phyloP scores from a whole-genome alignment of 2,888 invertebrate genomes.

The Cryptocephalus primarius region DNA sequence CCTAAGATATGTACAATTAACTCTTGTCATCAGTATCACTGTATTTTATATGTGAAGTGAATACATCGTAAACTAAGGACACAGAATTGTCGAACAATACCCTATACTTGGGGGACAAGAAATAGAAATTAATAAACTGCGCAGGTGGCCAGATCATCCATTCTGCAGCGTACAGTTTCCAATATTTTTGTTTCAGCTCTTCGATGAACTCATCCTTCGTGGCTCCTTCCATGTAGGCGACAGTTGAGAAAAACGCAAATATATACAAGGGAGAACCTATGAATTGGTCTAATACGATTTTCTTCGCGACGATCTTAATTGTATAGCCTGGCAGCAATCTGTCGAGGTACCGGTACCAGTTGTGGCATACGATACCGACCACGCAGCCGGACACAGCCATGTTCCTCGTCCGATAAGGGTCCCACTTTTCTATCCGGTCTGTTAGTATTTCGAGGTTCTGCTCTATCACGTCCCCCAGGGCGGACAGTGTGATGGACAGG shows the following conservation, averaged over 20 bases:
- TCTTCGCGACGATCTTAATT: slow-evolving; percentile 55
- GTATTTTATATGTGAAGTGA: slow-evolving; percentile 71
- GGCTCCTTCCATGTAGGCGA: slow-evolving; percentile 60
- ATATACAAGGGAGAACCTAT: slow-evolving; percentile 76
- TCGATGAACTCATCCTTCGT: slow-evolving; percentile 48
- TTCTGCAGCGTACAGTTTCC: slow-evolving; percentile 71
- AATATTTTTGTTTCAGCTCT: slow-evolving; percentile 64
- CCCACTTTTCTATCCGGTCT: slow-evolving; percentile 45
- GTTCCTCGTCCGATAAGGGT: slow-evolving; percentile 52
- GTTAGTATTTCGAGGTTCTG: slow-evolving; percentile 64
- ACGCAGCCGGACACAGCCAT: slow-evolving; percentile 70
- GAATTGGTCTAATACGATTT: slow-evolving; percentile 72
- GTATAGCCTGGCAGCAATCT: slow-evolving; percentile 57
- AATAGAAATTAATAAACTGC: slow-evolving; percentile 85
- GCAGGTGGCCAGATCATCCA: slow-evolving; percentile 91
- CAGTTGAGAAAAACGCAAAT: slow-evolving; percentile 62
- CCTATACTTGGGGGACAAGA: slow-evolving; percentile 69
- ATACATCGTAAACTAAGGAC: slow-evolving; percentile 77
- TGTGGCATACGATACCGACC: slow-evolving; percentile 72
- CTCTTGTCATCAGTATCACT: neutral
- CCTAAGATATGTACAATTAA: too few species aligned
- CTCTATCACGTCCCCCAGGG: slow-evolving; percentile 66
- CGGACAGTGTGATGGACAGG: slow-evolving; percentile 66
- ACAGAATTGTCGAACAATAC: slow-evolving; percentile 80
- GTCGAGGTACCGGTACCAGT: slow-evolving; percentile 77